phyloP scores from a whole-genome alignment of 2,113 vertebrate species.

The Hucho hucho region DNA sequence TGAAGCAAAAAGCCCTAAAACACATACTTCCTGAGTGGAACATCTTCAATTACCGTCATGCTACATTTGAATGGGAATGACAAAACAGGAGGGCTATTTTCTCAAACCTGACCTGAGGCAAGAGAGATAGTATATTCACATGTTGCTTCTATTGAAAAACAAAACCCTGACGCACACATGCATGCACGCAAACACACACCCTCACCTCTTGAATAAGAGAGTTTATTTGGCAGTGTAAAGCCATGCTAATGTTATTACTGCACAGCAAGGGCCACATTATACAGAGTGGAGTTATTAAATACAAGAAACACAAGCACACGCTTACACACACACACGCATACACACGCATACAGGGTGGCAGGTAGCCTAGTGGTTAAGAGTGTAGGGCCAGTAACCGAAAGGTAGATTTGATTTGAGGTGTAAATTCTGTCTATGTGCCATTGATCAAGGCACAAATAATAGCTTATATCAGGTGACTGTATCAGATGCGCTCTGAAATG shows the following conservation, averaged over 20 bases:
- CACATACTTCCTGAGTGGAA: constrained; percentile 26
- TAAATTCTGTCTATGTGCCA: too few relatives aligned
- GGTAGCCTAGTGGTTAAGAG: too few relatives aligned
- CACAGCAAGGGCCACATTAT: constrained; percentile 30
- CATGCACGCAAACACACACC: neutral
- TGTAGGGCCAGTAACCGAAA: too few relatives aligned
- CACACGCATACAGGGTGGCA: neutral
- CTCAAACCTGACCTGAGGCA: constrained; percentile 1
- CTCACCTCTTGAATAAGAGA: constrained; percentile 38
- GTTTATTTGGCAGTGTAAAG: constrained; percentile 40
- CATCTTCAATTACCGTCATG: constrained; percentile 42
- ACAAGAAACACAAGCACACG: constrained; percentile 28
- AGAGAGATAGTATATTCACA: constrained; percentile 15
- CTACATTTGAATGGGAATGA: constrained; percentile 42
- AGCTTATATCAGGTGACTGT: too few relatives aligned
- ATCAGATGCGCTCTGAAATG: constrained; percentile 1
- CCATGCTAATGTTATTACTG: constrained; percentile 45
- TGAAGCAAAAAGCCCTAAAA: constrained; percentile 35
- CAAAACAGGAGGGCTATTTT: constrained; percentile 21
- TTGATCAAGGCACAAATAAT: too few relatives aligned
- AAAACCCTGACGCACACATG: neutral
- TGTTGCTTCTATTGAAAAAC: constrained; percentile 12
- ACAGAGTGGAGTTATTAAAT: constrained; percentile 38
- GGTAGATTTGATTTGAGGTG: too few relatives aligned
- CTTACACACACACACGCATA: constrained; percentile 4